A percentile compares a stretch with the other conserved stretches of the same genome.
phyloP scores from a whole-genome alignment of 2,888 invertebrate genomes.

The Tipula unca region DNA sequence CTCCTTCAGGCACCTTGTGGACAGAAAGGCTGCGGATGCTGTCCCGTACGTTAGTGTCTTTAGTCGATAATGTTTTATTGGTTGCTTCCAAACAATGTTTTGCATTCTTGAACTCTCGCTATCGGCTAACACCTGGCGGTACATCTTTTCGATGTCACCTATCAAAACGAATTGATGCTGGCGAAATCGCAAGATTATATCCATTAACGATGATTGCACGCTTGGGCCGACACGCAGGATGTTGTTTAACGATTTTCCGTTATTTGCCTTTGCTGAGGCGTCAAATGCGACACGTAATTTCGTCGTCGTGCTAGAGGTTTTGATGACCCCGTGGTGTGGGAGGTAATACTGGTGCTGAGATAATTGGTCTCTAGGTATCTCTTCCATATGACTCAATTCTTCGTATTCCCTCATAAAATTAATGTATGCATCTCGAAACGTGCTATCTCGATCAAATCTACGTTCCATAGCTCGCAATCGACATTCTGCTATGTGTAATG shows the following conservation, averaged over 20 bases:
- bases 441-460: background rate
- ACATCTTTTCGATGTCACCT: background rate
- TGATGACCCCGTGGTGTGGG: background rate
- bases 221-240: background rate
- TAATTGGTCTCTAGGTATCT: background rate
- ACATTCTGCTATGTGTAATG: background rate
- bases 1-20: background rate
- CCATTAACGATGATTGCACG: background rate
- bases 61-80: background rate
- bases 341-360: background rate
- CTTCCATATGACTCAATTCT: background rate
- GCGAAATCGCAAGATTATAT: background rate
- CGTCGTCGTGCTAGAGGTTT: background rate
- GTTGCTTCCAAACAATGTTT: constrained; percentile 1
- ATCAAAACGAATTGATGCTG: background rate
- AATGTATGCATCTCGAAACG: background rate
- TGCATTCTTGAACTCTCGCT: background rate
- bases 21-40: background rate
- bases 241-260: background rate
- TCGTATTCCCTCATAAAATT: background rate
- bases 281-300: background rate
- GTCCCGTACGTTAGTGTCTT: background rate
- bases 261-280: background rate
- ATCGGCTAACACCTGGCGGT: background rate
- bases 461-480: background rate